Conservation (phyloP, 2,113 vertebrate species). For the Choloepus hoffmanni region DNA sequence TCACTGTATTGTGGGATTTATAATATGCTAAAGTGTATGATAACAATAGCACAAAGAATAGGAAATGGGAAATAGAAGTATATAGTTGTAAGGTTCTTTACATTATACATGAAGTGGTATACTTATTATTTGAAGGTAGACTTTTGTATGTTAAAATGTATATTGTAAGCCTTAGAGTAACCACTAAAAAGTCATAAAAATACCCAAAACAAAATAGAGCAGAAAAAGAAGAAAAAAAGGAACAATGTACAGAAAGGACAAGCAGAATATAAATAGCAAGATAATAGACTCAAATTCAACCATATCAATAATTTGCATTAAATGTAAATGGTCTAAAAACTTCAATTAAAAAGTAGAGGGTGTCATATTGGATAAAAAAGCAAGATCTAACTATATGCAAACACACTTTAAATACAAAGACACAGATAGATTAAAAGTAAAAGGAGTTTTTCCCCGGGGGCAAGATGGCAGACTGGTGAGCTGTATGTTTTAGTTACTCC, state of each 20-base stretch:
- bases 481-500: too few species aligned
- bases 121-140: conserved; percentile 41
- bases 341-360: neutral
- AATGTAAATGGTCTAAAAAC: conserved; percentile 36
- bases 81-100: neutral
- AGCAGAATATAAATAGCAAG: conserved; percentile 53
- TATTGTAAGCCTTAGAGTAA: neutral
- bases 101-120: neutral
- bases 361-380: neutral
- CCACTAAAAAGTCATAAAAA: conserved; percentile 40
- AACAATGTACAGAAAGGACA: neutral
- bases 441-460: too few species aligned
- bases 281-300: neutral
- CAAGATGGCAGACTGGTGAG: too few species aligned
- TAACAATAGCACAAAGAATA: neutral
- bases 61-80: conserved; percentile 16
- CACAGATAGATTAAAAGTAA: neutral
- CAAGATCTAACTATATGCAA: neutral
- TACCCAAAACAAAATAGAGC: neutral
- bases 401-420: conserved; percentile 14
- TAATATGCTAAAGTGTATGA: neutral
- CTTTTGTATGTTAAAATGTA: neutral
- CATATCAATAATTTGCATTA: neutral
- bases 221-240: conserved; percentile 25
- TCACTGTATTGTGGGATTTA: neutral